Evolutionary conservation across 2,888 invertebrate species (phyloP).

Genomic region (Loripinus fragilis): DNA sequence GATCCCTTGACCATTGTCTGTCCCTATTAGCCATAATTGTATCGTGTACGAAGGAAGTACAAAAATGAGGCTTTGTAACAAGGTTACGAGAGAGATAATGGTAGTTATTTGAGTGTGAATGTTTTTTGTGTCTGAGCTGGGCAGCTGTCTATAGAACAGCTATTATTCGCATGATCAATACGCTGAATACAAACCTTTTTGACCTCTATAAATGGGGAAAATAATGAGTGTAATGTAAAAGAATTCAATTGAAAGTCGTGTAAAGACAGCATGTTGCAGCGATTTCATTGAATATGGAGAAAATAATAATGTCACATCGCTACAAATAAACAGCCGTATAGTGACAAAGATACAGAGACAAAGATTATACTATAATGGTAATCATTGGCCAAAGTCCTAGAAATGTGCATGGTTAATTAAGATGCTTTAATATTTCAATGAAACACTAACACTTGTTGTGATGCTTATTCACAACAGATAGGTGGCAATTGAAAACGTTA

Average conservation of each 20-base stretch:
- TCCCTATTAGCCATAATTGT: constrained; percentile 4
- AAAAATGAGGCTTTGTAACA: constrained; percentile 10
- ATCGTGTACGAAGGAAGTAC: neutral
- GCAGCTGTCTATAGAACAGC: neutral
- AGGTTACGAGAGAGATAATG: constrained; percentile 15
- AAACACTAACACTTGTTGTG: too few relatives aligned
- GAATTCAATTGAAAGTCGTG: neutral
- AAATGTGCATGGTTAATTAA: too few relatives aligned
- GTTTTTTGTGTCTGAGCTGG: constrained; percentile 1
- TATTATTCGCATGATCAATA: constrained; percentile 9
- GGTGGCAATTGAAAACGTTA: too few relatives aligned
- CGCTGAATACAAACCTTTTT: neutral
- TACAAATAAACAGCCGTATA: too few relatives aligned
- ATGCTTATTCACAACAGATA: too few relatives aligned
- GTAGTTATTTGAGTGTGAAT: neutral
- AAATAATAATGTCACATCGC: neutral
- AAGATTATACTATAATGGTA: too few relatives aligned
- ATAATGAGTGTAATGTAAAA: neutral
- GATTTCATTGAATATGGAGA: neutral
- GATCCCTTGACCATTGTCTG: neutral
- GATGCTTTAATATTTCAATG: too few relatives aligned
- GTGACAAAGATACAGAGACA: too few relatives aligned
- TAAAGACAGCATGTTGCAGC: neutral
- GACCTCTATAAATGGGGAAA: constrained; percentile 10
- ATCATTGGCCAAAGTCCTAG: too few relatives aligned